phyloP scores from a whole-genome alignment of 2,113 vertebrate genomes.

The Nicator chloris region DNA sequence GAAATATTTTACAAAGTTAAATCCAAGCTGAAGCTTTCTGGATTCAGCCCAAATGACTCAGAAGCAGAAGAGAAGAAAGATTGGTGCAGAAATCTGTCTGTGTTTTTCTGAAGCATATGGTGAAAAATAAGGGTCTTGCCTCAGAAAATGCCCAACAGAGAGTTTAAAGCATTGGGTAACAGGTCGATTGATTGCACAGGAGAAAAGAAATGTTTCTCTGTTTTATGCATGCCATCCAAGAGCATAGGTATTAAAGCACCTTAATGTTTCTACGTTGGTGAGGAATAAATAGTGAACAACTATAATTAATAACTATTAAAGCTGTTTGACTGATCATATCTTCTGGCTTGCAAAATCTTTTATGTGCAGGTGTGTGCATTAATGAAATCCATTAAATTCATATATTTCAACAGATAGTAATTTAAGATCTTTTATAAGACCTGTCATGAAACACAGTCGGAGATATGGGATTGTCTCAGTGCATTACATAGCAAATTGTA shows the following conservation, averaged over 20 bases:
- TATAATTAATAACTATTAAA: slow-evolving; percentile 82
- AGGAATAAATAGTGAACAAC: slow-evolving; percentile 67
- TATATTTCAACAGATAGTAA: slow-evolving; percentile 82
- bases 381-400: slow-evolving; percentile 81
- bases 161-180: neutral
- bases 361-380: slow-evolving; percentile 74
- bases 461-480: slow-evolving; percentile 73
- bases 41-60: neutral
- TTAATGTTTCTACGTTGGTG: slow-evolving; percentile 47
- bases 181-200: slow-evolving; percentile 29
- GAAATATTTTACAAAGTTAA: neutral
- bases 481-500: slow-evolving; percentile 67
- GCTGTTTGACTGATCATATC: slow-evolving; percentile 75
- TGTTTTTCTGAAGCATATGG: neutral
- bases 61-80: neutral
- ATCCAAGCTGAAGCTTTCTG: neutral
- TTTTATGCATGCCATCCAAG: slow-evolving; percentile 41
- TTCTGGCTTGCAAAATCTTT: slow-evolving; percentile 72
- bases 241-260: slow-evolving; percentile 46
- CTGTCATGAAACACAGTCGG: slow-evolving; percentile 74
- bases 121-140: neutral
- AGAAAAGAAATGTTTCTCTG: neutral
- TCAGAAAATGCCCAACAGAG: neutral
- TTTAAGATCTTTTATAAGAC: slow-evolving; percentile 78
- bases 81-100: neutral